Conservation (phyloP, 1,140 invertebrate species). For the Drosophila repletoides region DNA sequence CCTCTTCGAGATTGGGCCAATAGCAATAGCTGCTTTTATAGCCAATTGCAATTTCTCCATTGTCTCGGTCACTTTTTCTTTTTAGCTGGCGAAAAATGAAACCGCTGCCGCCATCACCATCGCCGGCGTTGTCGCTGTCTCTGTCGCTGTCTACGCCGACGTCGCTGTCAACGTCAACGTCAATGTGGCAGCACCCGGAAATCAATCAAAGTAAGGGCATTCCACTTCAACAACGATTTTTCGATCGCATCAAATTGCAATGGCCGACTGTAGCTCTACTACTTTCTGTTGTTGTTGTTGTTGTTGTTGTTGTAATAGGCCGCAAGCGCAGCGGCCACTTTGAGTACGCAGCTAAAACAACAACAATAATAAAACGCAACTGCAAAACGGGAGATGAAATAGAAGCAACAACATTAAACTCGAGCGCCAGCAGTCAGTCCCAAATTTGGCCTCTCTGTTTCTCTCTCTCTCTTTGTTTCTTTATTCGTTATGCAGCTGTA, state of each 20-base stretch:
- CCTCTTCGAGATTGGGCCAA: neutral
- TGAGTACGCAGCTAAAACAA: slow-evolving; percentile 19
- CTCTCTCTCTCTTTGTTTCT: neutral
- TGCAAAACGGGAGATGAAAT: slow-evolving; percentile 22
- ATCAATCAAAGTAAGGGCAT: slow-evolving; percentile 70
- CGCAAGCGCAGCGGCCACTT: slow-evolving; percentile 16
- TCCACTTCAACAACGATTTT: slow-evolving; percentile 56
- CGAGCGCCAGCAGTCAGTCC: slow-evolving; percentile 8
- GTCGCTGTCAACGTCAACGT: neutral
- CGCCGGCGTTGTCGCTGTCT: neutral
- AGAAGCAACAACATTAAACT: slow-evolving; percentile 5
- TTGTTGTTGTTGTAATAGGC: slow-evolving; percentile 20
- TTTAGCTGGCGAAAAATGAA: slow-evolving; percentile 53
- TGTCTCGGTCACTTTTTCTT: slow-evolving; percentile 54
- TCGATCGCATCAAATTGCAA: slow-evolving; percentile 53
- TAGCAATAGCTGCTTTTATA: slow-evolving; percentile 9
- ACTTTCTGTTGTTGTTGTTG: too few species aligned
- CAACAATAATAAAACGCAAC: neutral
- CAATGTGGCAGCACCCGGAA: slow-evolving; percentile 49
- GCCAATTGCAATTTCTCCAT: slow-evolving; percentile 46
- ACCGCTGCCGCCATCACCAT: slow-evolving; percentile 11
- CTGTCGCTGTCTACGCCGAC: too few species aligned
- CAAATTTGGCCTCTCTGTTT: slow-evolving; percentile 32
- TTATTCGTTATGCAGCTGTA: slow-evolving; percentile 30
- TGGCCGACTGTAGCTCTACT: slow-evolving; percentile 26